Evolutionary conservation across 2,113 vertebrate genomes (phyloP), one percentile per base, ranked within the genome.

Genomic region (Laticauda colubrina): DNA sequence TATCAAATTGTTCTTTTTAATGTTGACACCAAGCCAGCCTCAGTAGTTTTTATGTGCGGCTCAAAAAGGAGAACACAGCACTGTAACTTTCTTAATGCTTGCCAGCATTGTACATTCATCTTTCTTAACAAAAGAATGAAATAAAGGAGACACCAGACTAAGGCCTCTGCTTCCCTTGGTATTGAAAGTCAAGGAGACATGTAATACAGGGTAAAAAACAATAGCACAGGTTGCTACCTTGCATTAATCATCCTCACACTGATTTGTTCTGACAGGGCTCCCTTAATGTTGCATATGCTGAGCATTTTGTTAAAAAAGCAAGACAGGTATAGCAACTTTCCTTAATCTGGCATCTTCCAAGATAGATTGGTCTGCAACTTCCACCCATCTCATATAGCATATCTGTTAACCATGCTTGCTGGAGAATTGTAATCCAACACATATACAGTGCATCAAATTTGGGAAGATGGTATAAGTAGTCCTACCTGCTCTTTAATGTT

Each of bases 1-100:
- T 96, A 97, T 96, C 34, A 21, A 21, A 81, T 81, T 81, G 34
- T 97, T 97, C 96, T 97, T 97, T 95, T 95, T 96, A 96, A n/a
- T 92, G 48, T 51, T 64, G 3, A 97, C 95, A 97, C 97, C 97
- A 96, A 96, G 91, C 94, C 93, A 96, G 96, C 96, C 93, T 90
- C 95, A 92, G 96, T 95, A 92, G 96, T 97, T 94, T 96, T 95
- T 91, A 91, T 96, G 96, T 97, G 94, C 55, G 57, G 96, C 97
- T 96, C 96, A 97, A 95, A 95, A 96, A 92, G 90, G 96, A 95
- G 94, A 95, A 95, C 93, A 97, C 96, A 95, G 93, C 93, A 95
- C 94, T 92, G 92, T 86, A 91, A 95, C 93, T 93, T 95, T 93
- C 93, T 88, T 81, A 81, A 87, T 93, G 93, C 89, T 94, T 94